A percentile compares a stretch with the other conserved stretches of the same genome.
phyloP scores from a whole-genome alignment of 1,140 invertebrate species.

The Drosophila baimaii region DNA sequence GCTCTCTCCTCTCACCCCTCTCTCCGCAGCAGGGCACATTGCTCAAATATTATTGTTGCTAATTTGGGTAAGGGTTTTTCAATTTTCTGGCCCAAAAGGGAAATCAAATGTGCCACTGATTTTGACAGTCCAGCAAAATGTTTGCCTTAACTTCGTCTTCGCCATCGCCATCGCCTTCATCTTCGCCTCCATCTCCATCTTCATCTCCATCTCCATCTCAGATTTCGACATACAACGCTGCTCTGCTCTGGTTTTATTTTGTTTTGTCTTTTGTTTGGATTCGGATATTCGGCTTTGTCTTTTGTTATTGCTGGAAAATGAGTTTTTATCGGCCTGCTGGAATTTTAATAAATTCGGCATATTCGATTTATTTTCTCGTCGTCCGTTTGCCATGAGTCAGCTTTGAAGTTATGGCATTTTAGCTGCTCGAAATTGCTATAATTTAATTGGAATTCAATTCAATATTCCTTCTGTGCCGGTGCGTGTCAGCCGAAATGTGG shows the following conservation, averaged over 20 bases:
- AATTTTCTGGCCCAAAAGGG: conserved; percentile 46
- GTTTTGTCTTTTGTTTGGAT: conserved; percentile 23
- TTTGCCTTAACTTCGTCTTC: conserved; percentile 32
- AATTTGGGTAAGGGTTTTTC: conserved; percentile 59
- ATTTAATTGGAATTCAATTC: conserved; percentile 45
- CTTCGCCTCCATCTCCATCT: background rate
- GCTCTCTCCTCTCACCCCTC: background rate
- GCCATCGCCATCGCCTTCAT: conserved; percentile 17
- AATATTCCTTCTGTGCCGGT: conserved; percentile 24
- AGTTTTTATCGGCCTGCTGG: conserved; percentile 28
- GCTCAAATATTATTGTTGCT: conserved; percentile 61
- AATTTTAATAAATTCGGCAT: conserved; percentile 45
- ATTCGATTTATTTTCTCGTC: conserved; percentile 36
- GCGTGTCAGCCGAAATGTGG: conserved; percentile 33
- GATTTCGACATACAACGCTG: conserved; percentile 7
- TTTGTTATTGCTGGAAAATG: conserved; percentile 45
- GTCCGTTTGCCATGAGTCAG: conserved; percentile 36
- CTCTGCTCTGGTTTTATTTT: conserved; percentile 28
- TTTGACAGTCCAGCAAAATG: conserved; percentile 41
- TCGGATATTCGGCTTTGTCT: conserved; percentile 22
- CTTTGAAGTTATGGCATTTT: conserved; percentile 24
- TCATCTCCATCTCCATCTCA: background rate
- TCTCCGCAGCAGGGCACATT: conserved; percentile 1
- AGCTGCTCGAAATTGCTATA: conserved; percentile 21
- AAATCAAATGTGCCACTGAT: conserved; percentile 50